Evolutionary conservation across 1,140 invertebrate species (phyloP).

Genomic region (Drosophila suzukii): DNA sequence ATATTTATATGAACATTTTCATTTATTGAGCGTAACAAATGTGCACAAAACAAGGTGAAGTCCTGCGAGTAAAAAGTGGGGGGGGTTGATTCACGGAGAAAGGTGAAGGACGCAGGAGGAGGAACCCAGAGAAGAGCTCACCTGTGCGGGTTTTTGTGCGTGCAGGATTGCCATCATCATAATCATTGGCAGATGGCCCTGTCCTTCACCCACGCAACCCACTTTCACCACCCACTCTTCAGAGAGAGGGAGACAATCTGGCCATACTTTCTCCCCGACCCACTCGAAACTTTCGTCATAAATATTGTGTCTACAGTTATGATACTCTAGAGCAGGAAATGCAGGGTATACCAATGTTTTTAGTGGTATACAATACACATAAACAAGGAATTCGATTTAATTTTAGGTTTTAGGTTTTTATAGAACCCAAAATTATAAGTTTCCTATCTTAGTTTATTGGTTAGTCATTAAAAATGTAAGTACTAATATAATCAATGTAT

Average conservation of each 20-base stretch:
- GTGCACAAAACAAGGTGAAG: slow-evolving; percentile 62
- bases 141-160: slow-evolving; percentile 56
- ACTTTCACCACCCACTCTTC: slow-evolving; percentile 6
- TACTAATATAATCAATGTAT: not conserved
- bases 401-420: not conserved
- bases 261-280: slow-evolving; percentile 8
- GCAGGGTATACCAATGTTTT: not conserved
- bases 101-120: slow-evolving; percentile 53
- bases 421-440: no score
- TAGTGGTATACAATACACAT: not conserved
- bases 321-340: not conserved
- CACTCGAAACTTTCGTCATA: slow-evolving; percentile 73
- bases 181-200: slow-evolving; percentile 59
- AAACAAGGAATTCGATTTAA: not conserved
- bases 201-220: slow-evolving; percentile 2
- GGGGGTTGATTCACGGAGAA: slow-evolving; percentile 25
- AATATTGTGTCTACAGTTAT: slow-evolving; percentile 43
- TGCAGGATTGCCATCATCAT: slow-evolving; percentile 78
- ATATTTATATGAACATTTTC: slow-evolving; percentile 83
- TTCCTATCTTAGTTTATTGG: no score
- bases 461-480: no score
- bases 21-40: slow-evolving; percentile 83
- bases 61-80: no score
- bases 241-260: slow-evolving; percentile 20
- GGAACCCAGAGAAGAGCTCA: slow-evolving; percentile 14